Conservation (phyloP, 2,888 invertebrate species). For the Lutraria lutraria region DNA sequence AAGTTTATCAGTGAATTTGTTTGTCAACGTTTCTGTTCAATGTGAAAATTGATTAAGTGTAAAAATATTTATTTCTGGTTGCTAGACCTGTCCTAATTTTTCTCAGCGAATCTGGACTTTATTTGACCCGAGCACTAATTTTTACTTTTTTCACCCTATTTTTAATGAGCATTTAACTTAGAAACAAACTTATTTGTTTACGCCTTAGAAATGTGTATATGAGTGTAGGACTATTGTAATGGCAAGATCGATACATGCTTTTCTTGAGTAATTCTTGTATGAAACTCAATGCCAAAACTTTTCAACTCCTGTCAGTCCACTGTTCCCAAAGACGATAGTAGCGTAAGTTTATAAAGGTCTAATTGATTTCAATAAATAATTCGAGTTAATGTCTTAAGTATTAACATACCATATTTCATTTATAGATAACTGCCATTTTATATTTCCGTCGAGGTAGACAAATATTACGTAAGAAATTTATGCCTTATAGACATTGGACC, state of each 20-base stretch:
- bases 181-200: no score
- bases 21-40: neutral
- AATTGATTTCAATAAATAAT: neutral
- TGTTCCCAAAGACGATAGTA: neutral
- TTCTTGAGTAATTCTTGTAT: no score
- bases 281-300: no score
- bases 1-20: neutral
- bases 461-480: conserved; percentile 17
- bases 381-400: conserved; percentile 5
- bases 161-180: no score
- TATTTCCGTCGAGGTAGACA: neutral
- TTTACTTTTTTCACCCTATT: no score
- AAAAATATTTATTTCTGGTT: no score
- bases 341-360: neutral
- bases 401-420: conserved; percentile 9
- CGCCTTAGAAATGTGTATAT: neutral
- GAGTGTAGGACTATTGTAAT: neutral
- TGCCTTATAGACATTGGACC: conserved; percentile 1
- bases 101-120: no score
- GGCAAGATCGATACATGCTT: neutral
- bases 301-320: neutral
- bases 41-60: neutral
- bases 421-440: neutral
- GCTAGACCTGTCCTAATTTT: no score
- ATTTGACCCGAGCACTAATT: no score